phyloP scores from a whole-genome alignment of 1,140 invertebrate species.

The Megalopta genalis region DNA sequence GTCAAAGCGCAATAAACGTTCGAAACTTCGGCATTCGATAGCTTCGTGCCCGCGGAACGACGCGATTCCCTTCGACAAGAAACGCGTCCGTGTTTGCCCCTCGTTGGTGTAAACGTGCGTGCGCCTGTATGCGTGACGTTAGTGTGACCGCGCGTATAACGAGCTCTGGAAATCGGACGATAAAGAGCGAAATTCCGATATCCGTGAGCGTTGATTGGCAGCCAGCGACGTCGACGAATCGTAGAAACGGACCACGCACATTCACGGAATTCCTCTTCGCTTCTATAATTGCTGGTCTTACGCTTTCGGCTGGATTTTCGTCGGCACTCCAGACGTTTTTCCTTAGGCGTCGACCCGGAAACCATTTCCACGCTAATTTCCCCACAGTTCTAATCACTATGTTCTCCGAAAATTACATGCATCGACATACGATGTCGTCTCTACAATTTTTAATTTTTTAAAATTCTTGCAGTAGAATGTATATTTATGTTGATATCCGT shows the following conservation, averaged over 20 bases:
- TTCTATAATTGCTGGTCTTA: neutral
- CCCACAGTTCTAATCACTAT: too few relatives aligned
- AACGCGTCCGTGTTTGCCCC: neutral
- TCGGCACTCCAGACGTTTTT: too few relatives aligned
- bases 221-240: conserved; percentile 33
- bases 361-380: too few relatives aligned
- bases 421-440: too few relatives aligned
- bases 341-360: too few relatives aligned
- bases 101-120: neutral
- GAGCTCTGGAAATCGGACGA: conserved; percentile 46
- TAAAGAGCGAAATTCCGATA: conserved; percentile 71
- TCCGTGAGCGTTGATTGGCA: conserved; percentile 59
- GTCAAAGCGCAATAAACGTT: conserved; percentile 67
- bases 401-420: too few relatives aligned
- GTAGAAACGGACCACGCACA: conserved; percentile 10
- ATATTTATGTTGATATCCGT: too few relatives aligned
- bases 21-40: conserved; percentile 65
- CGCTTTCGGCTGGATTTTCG: neutral
- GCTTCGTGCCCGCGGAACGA: conserved; percentile 24
- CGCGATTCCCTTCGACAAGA: conserved; percentile 19
- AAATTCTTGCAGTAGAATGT: too few relatives aligned
- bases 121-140: neutral
- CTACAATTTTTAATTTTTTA: too few relatives aligned
- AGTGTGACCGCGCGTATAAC: conserved; percentile 25
- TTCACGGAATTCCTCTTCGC: conserved; percentile 59